Conservation (phyloP, 2,113 vertebrate genomes). For the Tor tambroides region DNA sequence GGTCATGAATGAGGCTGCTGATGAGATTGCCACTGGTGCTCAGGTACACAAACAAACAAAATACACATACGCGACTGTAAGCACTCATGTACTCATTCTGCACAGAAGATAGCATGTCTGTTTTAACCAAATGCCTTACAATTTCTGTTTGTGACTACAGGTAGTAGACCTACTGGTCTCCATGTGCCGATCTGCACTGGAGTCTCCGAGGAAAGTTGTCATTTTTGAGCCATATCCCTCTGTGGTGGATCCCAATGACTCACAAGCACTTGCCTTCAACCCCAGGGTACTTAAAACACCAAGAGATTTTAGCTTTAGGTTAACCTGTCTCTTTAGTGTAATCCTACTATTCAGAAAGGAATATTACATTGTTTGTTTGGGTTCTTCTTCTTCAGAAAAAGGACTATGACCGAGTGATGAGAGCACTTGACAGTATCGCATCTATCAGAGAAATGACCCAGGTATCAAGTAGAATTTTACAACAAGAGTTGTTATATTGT, state of each 20-base stretch:
- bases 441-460: constrained; percentile 94
- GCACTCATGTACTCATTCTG: background rate
- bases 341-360: background rate
- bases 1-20: constrained; percentile 91
- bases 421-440: constrained; percentile 89
- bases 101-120: background rate
- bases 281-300: constrained; percentile 77
- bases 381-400: constrained; percentile 79
- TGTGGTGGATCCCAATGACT: constrained; percentile 89
- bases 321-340: background rate
- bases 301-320: background rate
- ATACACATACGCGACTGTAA: background rate
- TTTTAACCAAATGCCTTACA: background rate
- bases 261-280: constrained; percentile 90
- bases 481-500: background rate
- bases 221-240: constrained; percentile 95
- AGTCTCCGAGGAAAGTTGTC: constrained; percentile 89
- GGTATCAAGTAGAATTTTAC: constrained; percentile 62
- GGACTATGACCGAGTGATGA: constrained; percentile 91
- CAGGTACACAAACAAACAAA: constrained; percentile 77
- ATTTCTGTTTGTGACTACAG: constrained; percentile 64
- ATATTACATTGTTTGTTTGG: constrained; percentile 20
- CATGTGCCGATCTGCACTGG: constrained; percentile 90
- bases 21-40: constrained; percentile 92
- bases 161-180: constrained; percentile 90